Percentiles rank a stretch among this genome's conserved stretches.
Conservation (phyloP, 2,113 vertebrate genomes). For the Rhegmatorhina hoffmannsi region DNA sequence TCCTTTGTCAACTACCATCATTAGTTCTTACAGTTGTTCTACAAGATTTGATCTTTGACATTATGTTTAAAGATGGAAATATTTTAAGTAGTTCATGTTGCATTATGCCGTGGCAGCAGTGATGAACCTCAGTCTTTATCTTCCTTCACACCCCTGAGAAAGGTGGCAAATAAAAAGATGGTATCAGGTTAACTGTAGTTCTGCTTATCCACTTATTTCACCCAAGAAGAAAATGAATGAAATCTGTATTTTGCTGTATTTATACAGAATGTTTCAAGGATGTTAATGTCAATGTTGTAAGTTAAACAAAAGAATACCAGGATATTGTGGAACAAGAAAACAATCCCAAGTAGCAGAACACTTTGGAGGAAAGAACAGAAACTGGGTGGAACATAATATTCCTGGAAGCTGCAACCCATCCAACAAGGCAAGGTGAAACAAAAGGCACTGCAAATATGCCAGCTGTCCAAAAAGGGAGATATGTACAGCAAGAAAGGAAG, state of each 20-base stretch:
- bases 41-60: neutral
- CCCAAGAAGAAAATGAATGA: neutral
- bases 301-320: neutral
- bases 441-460: neutral
- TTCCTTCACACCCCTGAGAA: neutral
- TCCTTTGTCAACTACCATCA: neutral
- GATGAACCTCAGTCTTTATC: neutral
- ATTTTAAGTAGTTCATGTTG: neutral
- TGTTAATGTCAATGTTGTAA: neutral
- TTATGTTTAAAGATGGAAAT: neutral
- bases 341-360: rapidly evolving
- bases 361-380: neutral
- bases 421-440: neutral
- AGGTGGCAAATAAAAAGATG: neutral
- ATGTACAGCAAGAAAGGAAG: neutral
- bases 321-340: neutral
- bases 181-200: neutral
- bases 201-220: neutral
- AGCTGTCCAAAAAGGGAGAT: neutral
- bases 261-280: neutral
- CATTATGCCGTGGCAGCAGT: neutral
- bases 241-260: neutral
- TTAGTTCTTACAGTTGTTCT: neutral
- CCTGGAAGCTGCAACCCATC: neutral
- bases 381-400: neutral